Evolutionary conservation across 2,888 invertebrate species (phyloP).

Genomic region (Harpagoxenus sublaevis): DNA sequence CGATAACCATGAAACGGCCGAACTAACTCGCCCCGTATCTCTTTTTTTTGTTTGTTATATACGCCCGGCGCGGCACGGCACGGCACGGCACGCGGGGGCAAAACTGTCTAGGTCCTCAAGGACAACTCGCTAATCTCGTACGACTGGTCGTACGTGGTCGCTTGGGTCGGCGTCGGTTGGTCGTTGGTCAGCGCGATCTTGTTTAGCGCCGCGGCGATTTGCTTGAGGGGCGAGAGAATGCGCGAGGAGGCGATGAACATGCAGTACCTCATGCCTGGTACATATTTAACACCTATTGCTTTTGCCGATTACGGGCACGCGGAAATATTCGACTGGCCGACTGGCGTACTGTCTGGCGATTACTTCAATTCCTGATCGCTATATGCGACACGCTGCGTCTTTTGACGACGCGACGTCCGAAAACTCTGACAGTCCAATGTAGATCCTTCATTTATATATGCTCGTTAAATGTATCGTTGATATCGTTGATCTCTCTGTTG

Average conservation of each 20-base stretch:
- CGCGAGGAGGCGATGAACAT: conserved; percentile 98
- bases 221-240: conserved; percentile 97
- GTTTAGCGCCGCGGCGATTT: conserved; percentile 97
- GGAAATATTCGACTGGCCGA: conserved; percentile 6
- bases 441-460: background rate
- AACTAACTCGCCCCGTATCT: conserved; percentile 77
- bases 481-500: background rate
- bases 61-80: conserved; percentile 46
- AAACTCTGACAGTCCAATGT: background rate
- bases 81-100: conserved; percentile 63
- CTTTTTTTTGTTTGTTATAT: conserved; percentile 75
- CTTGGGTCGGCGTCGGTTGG: conserved; percentile 98
- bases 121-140: conserved; percentile 95
- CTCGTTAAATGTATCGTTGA: background rate
- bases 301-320: conserved; percentile 52
- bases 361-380: background rate
- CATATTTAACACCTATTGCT: conserved; percentile 79
- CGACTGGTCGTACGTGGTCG: conserved; percentile 99
- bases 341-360: background rate
- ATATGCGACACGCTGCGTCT: background rate
- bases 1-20: conserved; percentile 69
- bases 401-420: background rate
- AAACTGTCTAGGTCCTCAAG: conserved; percentile 91
- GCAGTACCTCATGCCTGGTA: conserved; percentile 99
- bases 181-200: conserved; percentile 96